Evolutionary conservation across 2,888 invertebrate species (phyloP).

Genomic region (Thereva unica): DNA sequence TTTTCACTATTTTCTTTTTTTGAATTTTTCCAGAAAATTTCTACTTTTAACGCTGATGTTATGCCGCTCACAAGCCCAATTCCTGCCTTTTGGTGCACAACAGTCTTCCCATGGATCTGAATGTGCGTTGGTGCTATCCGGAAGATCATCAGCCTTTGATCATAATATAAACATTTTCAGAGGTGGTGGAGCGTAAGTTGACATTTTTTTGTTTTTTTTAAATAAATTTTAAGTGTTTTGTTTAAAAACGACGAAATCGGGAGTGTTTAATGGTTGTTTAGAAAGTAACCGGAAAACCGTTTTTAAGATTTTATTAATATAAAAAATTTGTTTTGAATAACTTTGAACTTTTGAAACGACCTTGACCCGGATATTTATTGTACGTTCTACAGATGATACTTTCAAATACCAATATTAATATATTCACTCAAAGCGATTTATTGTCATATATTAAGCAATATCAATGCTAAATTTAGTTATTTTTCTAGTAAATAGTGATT

Average conservation of each 20-base stretch:
- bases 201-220: background rate
- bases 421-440: too few species aligned
- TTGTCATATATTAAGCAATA: too few species aligned
- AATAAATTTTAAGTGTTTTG: background rate
- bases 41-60: conserved; percentile 44
- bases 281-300: too few species aligned
- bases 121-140: conserved; percentile 77
- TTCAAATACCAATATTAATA: too few species aligned
- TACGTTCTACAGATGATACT: too few species aligned
- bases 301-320: too few species aligned
- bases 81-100: conserved; percentile 51
- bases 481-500: too few species aligned
- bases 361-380: too few species aligned
- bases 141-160: conserved; percentile 80
- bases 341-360: too few species aligned
- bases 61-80: conserved; percentile 47
- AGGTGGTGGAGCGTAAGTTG: conserved; percentile 66
- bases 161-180: conserved; percentile 78
- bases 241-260: background rate
- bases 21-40: conserved; percentile 52
- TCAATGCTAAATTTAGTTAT: too few species aligned
- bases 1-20: conserved; percentile 13
- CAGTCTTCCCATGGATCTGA: conserved; percentile 61
- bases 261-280: too few species aligned
- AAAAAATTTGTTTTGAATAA: too few species aligned